These are phyloP conservation scores for Diarsia dahlii DNA, from an alignment of 2,888 invertebrate species.

Conservation along the genomic window DNA sequence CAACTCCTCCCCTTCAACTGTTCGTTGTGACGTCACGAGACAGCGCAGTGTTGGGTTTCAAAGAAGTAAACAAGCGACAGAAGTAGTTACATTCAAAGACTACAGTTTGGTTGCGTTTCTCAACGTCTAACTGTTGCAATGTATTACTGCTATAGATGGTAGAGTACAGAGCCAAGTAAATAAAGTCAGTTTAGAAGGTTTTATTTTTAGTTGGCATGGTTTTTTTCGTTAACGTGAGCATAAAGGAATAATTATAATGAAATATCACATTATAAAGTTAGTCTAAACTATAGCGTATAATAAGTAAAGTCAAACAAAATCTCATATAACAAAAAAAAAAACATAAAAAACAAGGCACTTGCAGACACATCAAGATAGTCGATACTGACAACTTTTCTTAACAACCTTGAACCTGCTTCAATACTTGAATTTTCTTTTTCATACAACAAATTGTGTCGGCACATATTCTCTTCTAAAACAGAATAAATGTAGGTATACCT, in stretches of 20 bases:
- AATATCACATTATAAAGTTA: background rate
- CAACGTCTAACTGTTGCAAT: background rate
- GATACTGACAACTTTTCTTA: too few species aligned
- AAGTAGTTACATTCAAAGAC: constrained; percentile 34
- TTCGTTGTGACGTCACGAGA: constrained; percentile 15
- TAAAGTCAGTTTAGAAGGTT: background rate
- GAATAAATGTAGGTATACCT: background rate
- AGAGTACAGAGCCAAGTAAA: background rate
- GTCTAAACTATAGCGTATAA: background rate
- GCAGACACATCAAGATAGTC: too few species aligned
- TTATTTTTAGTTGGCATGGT: background rate
- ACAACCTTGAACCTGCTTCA: too few species aligned
- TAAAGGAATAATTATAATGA: background rate
- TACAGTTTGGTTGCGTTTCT: constrained; percentile 27
- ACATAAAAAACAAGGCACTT: background rate
- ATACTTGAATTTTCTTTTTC: background rate
- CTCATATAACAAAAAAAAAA: background rate
- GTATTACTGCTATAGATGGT: background rate
- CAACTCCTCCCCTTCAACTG: background rate
- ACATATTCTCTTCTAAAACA: too few species aligned
- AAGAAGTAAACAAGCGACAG: constrained; percentile 35
- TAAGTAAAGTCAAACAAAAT: background rate
- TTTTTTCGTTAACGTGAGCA: background rate
- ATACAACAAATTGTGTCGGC: background rate
- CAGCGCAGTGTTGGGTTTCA: constrained; percentile 45